Evolutionary conservation across 2,113 vertebrate species (phyloP), one percentile per base, ranked within the genome.

Genomic region (Vidua macroura): DNA sequence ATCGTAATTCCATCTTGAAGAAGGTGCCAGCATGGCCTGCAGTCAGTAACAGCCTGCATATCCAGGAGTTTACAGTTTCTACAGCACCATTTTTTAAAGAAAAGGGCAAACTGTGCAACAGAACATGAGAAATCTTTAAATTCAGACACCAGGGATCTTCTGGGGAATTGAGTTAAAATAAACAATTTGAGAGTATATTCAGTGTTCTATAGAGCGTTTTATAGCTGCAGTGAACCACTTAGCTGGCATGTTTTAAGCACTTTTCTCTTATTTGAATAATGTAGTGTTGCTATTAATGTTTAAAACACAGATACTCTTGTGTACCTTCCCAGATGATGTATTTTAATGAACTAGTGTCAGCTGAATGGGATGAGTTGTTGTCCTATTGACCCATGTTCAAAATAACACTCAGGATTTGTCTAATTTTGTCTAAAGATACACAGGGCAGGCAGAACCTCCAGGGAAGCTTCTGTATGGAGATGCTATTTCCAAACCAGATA

Each of bases 1-100:
- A 53, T 7, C 1, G 1, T 22, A 27, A 44, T 37, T 13, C 17
- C n/a, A 0, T 18, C 10, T 49, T 3, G 1, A 68, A 19, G 3
- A 44, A 39, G 15, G 8, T 52, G n/a, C 33, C 24, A 28, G 22
- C 2, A 0, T 15, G 41, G 37, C 20, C 68, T 86, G 41, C 13
- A 69, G 22, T 59, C 24, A 70, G 23, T 27, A n/a, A 37, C 28
- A 88, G 19, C 53, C 28, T 56, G 41, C 15, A 18, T 4, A 35
- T 27, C 9, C n/a, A 58, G 33, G 16, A 60, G 22, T 58, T 84
- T 67, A 14, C 21, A 62, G 4, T 60, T 93, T 73, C 46, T 62
- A 9, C 10, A 69, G 15, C 14, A 23, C 9, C 82, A 19, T 2
- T 73, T 87, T 74, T 35, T 37, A 33, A 21, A 53, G 30, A 24